Base-by-base conservation (phyloP, 2,797 vertebrate genomes). In the Gastrophryne carolinensis region DNA sequence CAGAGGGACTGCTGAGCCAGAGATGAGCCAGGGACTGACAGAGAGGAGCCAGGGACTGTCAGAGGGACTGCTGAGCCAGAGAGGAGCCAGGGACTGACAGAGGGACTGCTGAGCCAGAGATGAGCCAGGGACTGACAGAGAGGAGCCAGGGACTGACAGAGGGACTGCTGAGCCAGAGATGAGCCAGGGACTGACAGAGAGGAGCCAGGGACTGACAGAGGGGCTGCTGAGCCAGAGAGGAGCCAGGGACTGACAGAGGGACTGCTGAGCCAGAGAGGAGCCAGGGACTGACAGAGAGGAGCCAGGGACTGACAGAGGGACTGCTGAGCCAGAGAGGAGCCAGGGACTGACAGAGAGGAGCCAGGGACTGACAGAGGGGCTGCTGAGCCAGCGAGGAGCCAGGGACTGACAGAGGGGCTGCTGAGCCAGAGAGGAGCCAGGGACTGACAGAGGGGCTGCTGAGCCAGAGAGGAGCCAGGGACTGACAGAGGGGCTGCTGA, bases 51-150 rank as follows among this genome's bases (percentile, higher is more conserved):
- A n/a, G n/a, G n/a, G n/a, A 37, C 9, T 11, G 57, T 6, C 21
- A 15, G 24, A 13, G 24, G n/a, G 17, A 50, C 39, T 30, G 44
- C 27, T 2, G 12, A 11, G 37, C 4, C 17, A 23, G n/a, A 3
- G 2, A 4, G 24, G 37, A 23, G 13, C 5, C 15, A 6, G 21
- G 8, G 23, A 50, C 23, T 17, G 26, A n/a, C n/a, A n/a, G n/a
- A n/a, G n/a, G n/a, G n/a, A n/a, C n/a, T n/a, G n/a, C n/a, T n/a
- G n/a, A n/a, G n/a, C n/a, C n/a, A n/a, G n/a, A n/a, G n/a, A n/a
- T n/a, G n/a, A n/a, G n/a, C 73, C 88, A 84, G 1, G 88, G 87
- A 24, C 86, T 89, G 89, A n/a, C 87, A 90, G 83, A 37, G 24
- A 34, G 65, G 82, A 79, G 69, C 66, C 78, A 37, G n/a, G n/a